Base-by-base conservation (phyloP, 2,888 invertebrate species). In the Eupeodes luniger region DNA sequence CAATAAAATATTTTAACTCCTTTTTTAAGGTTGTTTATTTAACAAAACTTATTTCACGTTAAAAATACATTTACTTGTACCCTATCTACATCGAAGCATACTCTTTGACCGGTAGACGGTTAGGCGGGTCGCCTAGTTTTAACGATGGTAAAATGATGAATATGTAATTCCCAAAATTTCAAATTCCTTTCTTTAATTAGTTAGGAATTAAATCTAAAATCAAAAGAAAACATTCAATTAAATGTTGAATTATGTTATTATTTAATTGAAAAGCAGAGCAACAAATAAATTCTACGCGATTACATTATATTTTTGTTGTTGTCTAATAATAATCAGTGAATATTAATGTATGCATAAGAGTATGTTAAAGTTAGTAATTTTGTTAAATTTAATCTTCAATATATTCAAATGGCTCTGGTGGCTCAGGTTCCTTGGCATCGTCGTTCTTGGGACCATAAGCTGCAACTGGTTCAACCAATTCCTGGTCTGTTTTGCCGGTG, bases 371-470 rank as follows among this genome's bases (percentile, higher is more conserved):
- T 4, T 1, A 36, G 14, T n/a, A 0, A 53, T 5, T 10, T 9
- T 16, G 7, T 40, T 47, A 12, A 34, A 57, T 91, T 91, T 93
- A 93, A 91, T 97, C 97, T 93, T 99, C 99, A 91, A 96, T 96
- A 94, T 97, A 99, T 94, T 99, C 98, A 93, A 99, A 99, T 89
- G 99, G 98, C 95, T 99, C 99, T 92, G 99, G 99, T 61, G 99
- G 98, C 91, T 98, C 98, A 0, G 99, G 98, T 94, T 99, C 99
- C 92, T 98, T 98, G 91, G 98, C 98, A 91, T 99, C 99, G 90
- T 98, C 99, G 19, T 96, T 96, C 93, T 97, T 97, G 4, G 97
- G 98, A 0, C 98, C 98, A 91, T 97, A 97, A 0, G 98, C 98
- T 92, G 97, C 97, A 14, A 99, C 98, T 7, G 98, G 97, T 92